Conservation (phyloP, 2,888 invertebrate species). For the Drosophila pegasa region DNA sequence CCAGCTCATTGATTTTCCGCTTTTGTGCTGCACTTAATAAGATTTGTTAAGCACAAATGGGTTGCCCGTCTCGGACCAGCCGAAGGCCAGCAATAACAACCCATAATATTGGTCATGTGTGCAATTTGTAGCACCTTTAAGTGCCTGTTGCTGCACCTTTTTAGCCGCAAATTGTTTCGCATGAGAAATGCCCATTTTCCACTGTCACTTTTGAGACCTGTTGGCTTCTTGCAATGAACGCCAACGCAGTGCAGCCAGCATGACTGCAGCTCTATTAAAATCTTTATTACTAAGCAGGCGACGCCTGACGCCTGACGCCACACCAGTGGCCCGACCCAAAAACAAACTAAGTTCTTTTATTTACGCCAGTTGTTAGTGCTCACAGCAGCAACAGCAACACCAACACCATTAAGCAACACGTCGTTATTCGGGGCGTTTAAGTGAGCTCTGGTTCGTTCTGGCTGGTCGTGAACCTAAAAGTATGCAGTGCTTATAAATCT, state of each 20-base stretch:
- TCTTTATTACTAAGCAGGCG: conserved; percentile 1
- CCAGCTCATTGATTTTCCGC: conserved; percentile 62
- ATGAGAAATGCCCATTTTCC: neutral
- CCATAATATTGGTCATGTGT: conserved; percentile 31
- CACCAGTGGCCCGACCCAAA: neutral
- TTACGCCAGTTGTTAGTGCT: neutral
- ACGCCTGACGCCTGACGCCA: too few relatives aligned
- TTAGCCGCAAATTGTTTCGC: conserved; percentile 3
- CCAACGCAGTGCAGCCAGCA: neutral
- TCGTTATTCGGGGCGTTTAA: conserved; percentile 16
- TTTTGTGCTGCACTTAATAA: conserved; percentile 54
- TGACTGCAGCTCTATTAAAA: neutral
- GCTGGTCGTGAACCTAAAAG: conserved; percentile 49
- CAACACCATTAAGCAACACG: conserved; percentile 3
- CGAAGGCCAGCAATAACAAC: conserved; percentile 16
- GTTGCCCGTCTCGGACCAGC: neutral
- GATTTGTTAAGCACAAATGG: conserved; percentile 40
- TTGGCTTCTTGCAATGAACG: conserved; percentile 2
- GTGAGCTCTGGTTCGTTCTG: conserved; percentile 37
- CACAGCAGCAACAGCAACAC: conserved; percentile 1
- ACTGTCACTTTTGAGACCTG: neutral
- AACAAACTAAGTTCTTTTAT: neutral
- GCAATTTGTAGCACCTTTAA: conserved; percentile 42
- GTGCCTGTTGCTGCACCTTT: conserved; percentile 19
- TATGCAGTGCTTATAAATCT: conserved; percentile 60